Base-by-base conservation (phyloP, 2,113 vertebrate species). In the Toxotes chatareus region DNA sequence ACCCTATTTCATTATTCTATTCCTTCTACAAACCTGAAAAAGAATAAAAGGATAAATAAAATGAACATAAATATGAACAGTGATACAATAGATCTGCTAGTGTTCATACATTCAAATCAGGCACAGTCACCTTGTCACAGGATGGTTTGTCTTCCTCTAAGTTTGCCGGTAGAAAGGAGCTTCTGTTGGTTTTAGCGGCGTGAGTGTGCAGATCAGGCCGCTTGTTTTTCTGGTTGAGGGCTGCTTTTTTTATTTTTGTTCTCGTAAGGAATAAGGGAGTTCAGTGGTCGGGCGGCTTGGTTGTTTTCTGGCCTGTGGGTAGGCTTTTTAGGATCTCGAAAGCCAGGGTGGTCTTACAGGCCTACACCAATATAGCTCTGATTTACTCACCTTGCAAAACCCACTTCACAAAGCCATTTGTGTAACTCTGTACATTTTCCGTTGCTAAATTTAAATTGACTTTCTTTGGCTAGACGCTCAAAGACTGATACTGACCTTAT, bases 391-490 rank as follows among this genome's bases (percentile, higher is more conserved):
- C 77, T 46, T 57, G 64, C 67, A 70, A 91, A 90, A 82, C 73
- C 76, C 71, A 7, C 83, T 83, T 82, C 87, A 72, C 82, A 83
- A 84, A 86, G 69, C 68, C 80, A 82, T 95, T 95, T 92, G 88
- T 94, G 91, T 95, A 95, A 92, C 91, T 91, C 94, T 94, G 92
- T 90, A 93, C 89, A 92, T 96, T 96, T 95, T 95, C 91, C 89
- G 89, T 96, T 95, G 94, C 94, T 95, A 95, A 95, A 92, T 91
- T 94, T 91, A 93, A 94, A 95, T 96, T 91, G 65, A 94, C 96
- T 96, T 96, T 94, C 92, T 94, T 96, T 96, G 96, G 96, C 95
- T 78, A 82, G 27, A 10, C 89, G 94, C 95, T 95, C 94, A 86
- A 88, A 86, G 80, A 14, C 88, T 80, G 91, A 95, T 93, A 94